Evolutionary conservation across 2,113 vertebrate genomes (phyloP), one percentile per base, ranked within the genome.

Genomic region (Trinectes maculatus): DNA sequence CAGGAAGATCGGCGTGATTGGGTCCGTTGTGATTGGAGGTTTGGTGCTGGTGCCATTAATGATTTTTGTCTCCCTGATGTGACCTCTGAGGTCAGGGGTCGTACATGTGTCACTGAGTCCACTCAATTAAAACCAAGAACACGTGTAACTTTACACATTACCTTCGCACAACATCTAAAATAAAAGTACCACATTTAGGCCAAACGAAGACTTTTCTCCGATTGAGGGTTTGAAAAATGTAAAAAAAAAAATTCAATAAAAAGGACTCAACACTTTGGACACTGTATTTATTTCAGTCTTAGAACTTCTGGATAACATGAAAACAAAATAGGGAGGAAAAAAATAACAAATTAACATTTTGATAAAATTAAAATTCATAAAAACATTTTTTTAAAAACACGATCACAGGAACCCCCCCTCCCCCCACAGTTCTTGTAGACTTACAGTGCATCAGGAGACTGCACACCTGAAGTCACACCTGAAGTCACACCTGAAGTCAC

Each of bases 261-360:
- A n/a, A n/a, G 39, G 61, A 49, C 19, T 79, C 78, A 44, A 53
- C 28, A 68, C 44, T 60, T 86, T 83, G 74, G 82, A 89, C 87
- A 89, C 82, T 40, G 63, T 79, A 83, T 91, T 95, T 94, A 94
- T 93, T 93, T 95, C 91, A 90, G 78, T 87, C 83, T 89, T 91
- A 80, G 91, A 91, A 85, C 88, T 89, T 92, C 81, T 90, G 91
- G 88, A 91, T 94, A 93, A 91, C 81, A 83, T 84, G 82, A 77
- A 90, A 89, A 86, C 53, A 48, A 66, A 87, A 85, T 39, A 77
- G 60, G 66, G 77, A 62, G 44, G n/a, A 56, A 54, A 63, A 71
- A 63, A 40, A 33, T 60, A 52, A 28, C 51, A 87, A 83, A 85
- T 52, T 60, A 74, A 82, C 79, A 87, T 69, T 57, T 78, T 87